Evolutionary conservation across 2,113 vertebrate species (phyloP), one percentile per base, ranked within the genome.

Genomic region (Actenoides hombroni): DNA sequence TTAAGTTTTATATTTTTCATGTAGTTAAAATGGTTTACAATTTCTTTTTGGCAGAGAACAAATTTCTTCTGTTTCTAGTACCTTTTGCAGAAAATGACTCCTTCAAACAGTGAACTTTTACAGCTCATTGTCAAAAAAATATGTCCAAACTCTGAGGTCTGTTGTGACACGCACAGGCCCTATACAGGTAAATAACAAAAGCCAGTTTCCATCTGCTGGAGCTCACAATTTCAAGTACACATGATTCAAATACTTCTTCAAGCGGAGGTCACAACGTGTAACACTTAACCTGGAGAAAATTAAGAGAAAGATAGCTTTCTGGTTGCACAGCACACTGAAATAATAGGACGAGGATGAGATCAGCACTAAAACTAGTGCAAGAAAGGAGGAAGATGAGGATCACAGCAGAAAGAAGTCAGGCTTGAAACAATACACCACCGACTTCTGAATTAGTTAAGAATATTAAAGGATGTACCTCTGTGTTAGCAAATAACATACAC

Each of bases 181-280:
- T 44, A 20, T 3, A 49, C 14, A 71, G 14, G n/a, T 33, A 75
- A 65, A 90, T 0, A 54, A 16, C 35, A 71, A 71, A 53, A 73
- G 12, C n/a, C 19, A 53, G 24, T 5, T 17, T 10, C 29, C 26
- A 48, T 28, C 61, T 5, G 4, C 25, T 24, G 39, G 35, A 79
- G 70, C 31, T 65, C 0, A 0, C 12, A 35, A 33, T 67, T 81
- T 69, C 64, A 35, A 49, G 23, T 29, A 59, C 5, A 9, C 0
- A 0, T 8, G 16, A 56, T 28, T 91, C 33, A 90, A 56, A 67
- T 3, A 14, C 8, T 60, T 42, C 46, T 57, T 76, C 65, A 64
- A 71, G 53, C 8, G 42, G 46, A 82, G 17, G 21, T 56, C 33
- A 42, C 24, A 75, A 37, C 12, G 46, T 21, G 6, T 17, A 61